Evolutionary conservation across 2,797 vertebrate species (phyloP).

Genomic region (Acropternis orthonyx): DNA sequence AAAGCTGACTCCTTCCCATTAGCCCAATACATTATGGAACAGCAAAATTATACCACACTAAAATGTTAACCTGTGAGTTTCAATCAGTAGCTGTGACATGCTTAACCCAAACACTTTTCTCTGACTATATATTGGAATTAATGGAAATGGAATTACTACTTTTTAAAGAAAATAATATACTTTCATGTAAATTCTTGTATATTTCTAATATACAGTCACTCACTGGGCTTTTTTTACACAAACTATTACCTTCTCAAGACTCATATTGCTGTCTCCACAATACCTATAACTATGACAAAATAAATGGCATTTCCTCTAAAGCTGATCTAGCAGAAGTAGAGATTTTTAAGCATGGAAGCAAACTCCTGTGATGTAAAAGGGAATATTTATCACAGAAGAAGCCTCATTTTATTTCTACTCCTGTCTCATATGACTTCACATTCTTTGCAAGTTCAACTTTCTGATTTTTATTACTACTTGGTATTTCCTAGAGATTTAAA

Average conservation of each 20-base stretch:
- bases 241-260: background rate
- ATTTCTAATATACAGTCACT: background rate
- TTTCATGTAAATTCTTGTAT: background rate
- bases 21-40: background rate
- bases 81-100: background rate
- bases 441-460: background rate
- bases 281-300: background rate
- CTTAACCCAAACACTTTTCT: background rate
- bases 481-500: background rate
- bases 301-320: background rate
- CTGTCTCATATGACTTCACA: background rate
- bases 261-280: background rate
- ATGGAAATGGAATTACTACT: slow-evolving; percentile 3
- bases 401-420: background rate
- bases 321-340: background rate
- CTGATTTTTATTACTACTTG: background rate
- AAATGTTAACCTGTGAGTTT: background rate
- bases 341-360: background rate
- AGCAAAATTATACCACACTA: background rate
- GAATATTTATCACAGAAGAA: background rate
- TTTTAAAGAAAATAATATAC: background rate
- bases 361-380: background rate
- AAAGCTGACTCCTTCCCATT: background rate
- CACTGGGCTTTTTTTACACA: background rate
- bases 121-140: background rate